A percentile compares a stretch with the other conserved stretches of the same genome.
Conservation (phyloP, 1,140 invertebrate species). For the Pogonomyrmex californicus region DNA sequence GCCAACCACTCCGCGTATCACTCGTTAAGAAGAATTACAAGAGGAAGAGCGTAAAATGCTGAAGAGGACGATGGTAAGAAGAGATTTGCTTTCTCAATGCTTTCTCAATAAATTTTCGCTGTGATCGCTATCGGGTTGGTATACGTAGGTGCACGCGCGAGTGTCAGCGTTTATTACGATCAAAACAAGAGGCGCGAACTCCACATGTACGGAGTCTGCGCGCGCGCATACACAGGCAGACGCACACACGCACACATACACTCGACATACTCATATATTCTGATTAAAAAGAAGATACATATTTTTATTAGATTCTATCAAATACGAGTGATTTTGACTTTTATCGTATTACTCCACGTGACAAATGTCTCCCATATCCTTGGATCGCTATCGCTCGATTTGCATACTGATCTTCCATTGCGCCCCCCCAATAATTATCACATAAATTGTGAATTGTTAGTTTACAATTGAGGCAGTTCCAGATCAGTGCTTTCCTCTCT, state of each 20-base stretch:
- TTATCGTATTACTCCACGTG: neutral
- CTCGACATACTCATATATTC: neutral
- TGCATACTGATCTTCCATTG: neutral
- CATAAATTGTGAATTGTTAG: neutral
- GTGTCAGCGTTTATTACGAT: conserved; percentile 11
- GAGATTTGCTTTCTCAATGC: neutral
- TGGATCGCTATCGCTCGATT: neutral
- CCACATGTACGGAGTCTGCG: conserved; percentile 35
- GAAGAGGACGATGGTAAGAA: neutral
- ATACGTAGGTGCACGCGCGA: neutral
- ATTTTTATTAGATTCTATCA: neutral
- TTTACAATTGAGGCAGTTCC: neutral
- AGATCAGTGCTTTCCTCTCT: neutral
- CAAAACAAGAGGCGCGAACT: conserved; percentile 43
- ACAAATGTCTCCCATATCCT: neutral
- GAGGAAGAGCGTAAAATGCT: neutral
- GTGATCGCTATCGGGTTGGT: neutral
- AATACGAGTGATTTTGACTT: neutral
- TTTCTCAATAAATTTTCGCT: neutral
- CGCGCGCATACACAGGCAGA: neutral
- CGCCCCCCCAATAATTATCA: neutral
- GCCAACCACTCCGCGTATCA: neutral
- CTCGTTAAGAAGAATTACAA: neutral
- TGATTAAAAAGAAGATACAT: neutral
- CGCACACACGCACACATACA: neutral